Evolutionary conservation across 2,797 vertebrate species (phyloP), one percentile per base, ranked within the genome.

Genomic region (Setipinna tenuifilis): DNA sequence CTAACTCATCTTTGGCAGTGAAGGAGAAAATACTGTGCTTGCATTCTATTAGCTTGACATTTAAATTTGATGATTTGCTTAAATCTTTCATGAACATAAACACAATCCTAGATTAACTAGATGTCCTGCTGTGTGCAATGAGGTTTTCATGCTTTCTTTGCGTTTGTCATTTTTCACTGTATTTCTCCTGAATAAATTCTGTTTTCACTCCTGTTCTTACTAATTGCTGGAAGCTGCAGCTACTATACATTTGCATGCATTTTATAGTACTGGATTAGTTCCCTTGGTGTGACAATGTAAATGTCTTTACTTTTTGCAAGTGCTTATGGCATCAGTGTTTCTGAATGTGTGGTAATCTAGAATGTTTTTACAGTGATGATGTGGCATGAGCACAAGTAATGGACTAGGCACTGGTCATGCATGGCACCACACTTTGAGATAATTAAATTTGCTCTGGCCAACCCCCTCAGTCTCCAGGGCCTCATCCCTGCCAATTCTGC

Each of bases 371-470:
- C 58, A 19, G 17, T n/a, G 58, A 59, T 59, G 19, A 59, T 68
- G 25, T 68, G 23, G 23, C 11, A 11, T 68, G 12, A 25, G 62
- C 62, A 35, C 19, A 5, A 21, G 71, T 7, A 78, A 41, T 19
- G 2, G 35, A 78, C 35, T 78, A 78, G 28, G 65, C 9, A 35
- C 41, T 78, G 71, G 71, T 78, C 71, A 78, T 78, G 71, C 71
- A 78, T 78, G 71, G 71, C 35, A 78, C 16, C 71, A 78, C 35
- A 78, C 71, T 35, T 44, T 35, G 41, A 44, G 71, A 35, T 78
- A 78, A 78, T 78, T 78, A 78, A 35, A 78, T 78, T 78, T 44
- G 71, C 71, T 44, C 71, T 31, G 19, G 71, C 71, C 71, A 78
- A n/a, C 71, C 71, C 28, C 21, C 71, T 78, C 17, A 3, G 71